Percentiles rank a stretch among this genome's conserved stretches.
phyloP scores from a whole-genome alignment of 2,797 vertebrate genomes.

The Rachycentron canadum region DNA sequence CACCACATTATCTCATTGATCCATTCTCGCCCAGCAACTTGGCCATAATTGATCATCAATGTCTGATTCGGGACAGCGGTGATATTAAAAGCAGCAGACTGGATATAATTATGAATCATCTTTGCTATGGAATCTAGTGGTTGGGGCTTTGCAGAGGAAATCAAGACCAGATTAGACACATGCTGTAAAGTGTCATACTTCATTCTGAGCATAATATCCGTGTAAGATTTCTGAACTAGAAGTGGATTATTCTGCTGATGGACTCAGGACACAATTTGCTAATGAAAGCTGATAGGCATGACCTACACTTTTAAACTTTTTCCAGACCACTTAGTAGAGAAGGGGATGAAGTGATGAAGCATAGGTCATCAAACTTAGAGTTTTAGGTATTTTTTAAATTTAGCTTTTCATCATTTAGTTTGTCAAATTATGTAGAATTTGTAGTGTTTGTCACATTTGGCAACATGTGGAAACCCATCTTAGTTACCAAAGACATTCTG shows the following conservation, averaged over 20 bases:
- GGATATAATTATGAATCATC: slow-evolving; percentile 66
- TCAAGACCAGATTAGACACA: slow-evolving; percentile 54
- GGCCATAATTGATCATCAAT: slow-evolving; percentile 68
- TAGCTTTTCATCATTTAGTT: neutral
- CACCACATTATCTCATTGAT: slow-evolving; percentile 55
- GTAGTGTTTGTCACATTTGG: neutral
- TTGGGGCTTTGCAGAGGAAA: slow-evolving; percentile 64
- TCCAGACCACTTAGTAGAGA: neutral
- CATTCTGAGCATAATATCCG: slow-evolving; percentile 16
- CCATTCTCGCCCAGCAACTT: slow-evolving; percentile 45
- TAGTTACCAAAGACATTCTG: neutral
- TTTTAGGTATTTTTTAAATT: neutral
- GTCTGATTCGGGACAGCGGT: slow-evolving; percentile 54
- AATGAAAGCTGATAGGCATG: slow-evolving; percentile 17
- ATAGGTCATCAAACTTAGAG: neutral
- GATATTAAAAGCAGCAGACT: slow-evolving; percentile 64
- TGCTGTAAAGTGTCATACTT: slow-evolving; percentile 32
- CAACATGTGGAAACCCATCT: neutral
- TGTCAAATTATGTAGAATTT: neutral
- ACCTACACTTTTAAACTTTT: neutral
- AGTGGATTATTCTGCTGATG: slow-evolving; percentile 26
- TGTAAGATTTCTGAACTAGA: slow-evolving; percentile 22
- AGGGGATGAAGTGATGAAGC: neutral
- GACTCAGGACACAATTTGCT: neutral
- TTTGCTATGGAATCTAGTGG: slow-evolving; percentile 68